Evolutionary conservation across 2,888 invertebrate species (phyloP), one percentile per base, ranked within the genome.

Genomic region (Noctua janthina): DNA sequence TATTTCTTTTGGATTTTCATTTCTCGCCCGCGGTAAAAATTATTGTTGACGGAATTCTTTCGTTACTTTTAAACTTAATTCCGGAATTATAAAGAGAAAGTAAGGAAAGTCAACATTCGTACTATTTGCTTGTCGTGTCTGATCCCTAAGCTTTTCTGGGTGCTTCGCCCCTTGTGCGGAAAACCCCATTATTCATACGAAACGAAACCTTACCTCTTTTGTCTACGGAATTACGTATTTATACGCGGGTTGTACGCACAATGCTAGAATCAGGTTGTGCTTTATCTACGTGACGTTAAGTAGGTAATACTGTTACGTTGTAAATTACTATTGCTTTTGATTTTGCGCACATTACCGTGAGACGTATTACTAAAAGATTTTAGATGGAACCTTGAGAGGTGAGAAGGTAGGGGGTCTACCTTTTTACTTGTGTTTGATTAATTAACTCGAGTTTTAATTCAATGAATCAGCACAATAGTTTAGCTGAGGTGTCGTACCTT

Each of bases 151-250:
- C 80, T 91, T 88, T 90, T 75, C 74, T 64, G 43, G 79, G 69
- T 74, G 71, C 72, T 84, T 79, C 78, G 70, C 78, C 76, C 74
- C 81, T 86, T 81, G 77, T 86, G 87, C 80, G 72, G 82, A 51
- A 62, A 77, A 75, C 84, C 81, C 76, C 85, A 89, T 89, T 90
- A 90, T 92, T 77, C 78, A 69, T 75, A 81, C 79, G 76, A 78
- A 85, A 81, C 79, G 75, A 79, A 85, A 84, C 82, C 79, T 85
- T 71, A 68, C 51, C 67, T 74, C 81, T 82, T 77, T 73, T 86
- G 85, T 87, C 74, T 79, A 70, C 72, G 70, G 59, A 79, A 81
- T 75, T 79, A 77, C 29, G 54, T 75, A 78, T 72, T 76, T 66
- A 76, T 23, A 59, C 43, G 73, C n/a, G 59, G 49, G 39, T 64